phyloP scores from a whole-genome alignment of 2,113 vertebrate genomes.

The Ia io region DNA sequence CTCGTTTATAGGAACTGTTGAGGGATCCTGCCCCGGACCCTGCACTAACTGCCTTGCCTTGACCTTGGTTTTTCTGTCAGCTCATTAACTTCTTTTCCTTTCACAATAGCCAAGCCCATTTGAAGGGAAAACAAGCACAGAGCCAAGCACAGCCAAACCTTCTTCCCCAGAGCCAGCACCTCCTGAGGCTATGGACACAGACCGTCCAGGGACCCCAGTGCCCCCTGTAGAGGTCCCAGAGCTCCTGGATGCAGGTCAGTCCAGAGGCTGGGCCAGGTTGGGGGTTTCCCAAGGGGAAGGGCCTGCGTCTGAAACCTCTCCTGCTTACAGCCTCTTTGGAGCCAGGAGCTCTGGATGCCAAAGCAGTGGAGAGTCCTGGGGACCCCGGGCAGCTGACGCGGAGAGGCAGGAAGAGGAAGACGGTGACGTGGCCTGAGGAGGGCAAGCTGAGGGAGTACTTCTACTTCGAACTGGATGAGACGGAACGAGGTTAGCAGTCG shows the following conservation, averaged over 20 bases:
- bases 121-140: slow-evolving; percentile 86
- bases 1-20: background rate
- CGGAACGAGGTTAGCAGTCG: slow-evolving; percentile 87
- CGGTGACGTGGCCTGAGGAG: slow-evolving; percentile 94
- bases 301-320: background rate
- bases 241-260: slow-evolving; percentile 85
- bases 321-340: slow-evolving; percentile 78
- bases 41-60: background rate
- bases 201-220: slow-evolving; percentile 92
- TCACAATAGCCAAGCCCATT: slow-evolving; percentile 87
- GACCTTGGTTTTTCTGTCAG: background rate
- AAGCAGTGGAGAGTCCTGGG: slow-evolving; percentile 73
- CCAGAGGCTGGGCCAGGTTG: background rate
- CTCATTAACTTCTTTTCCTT: background rate
- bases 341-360: slow-evolving; percentile 81
- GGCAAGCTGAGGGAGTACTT: slow-evolving; percentile 92
- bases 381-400: slow-evolving; percentile 83
- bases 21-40: background rate
- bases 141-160: slow-evolving; percentile 84
- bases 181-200: slow-evolving; percentile 86
- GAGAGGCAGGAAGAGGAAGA: slow-evolving; percentile 95
- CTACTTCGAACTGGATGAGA: slow-evolving; percentile 96
- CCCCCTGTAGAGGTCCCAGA: slow-evolving; percentile 90
- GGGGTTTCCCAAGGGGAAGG: background rate
- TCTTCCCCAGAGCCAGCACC: slow-evolving; percentile 88